Evolutionary conservation across 2,888 invertebrate genomes (phyloP), one percentile per base, ranked within the genome.

Genomic region (Acanthosepion lycidas): DNA sequence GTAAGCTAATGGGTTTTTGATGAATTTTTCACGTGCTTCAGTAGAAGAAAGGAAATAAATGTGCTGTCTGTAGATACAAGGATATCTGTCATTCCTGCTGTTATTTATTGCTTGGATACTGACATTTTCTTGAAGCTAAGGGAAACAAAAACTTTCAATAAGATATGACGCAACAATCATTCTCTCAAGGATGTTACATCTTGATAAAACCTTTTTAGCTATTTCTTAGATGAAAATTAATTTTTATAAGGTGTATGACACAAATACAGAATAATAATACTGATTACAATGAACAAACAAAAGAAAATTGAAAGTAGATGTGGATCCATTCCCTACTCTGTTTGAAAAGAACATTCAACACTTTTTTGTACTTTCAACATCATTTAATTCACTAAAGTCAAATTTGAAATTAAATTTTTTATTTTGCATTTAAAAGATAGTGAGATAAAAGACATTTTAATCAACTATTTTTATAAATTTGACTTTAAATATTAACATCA

Each of bases 31-130:
- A 49, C 97, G 95, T 91, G 96, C 96, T 51, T 96, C 95, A 33
- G 95, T 26, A 6, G 96, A 96, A 15, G 97, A 97, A 93, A 97
- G 95, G 96, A 96, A 97, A 96, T 97, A 97, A 95, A 97, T 96
- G 94, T 97, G 96, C 78, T 96, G 96, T 48, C 97, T 95, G 95
- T 97, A 97, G 94, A 97, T 96, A 95, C 96, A 97, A 20, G 97
- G 97, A 95, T 95, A 97, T 6, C 96, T 96, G 12, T 95, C 95
- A 95, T 96, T 96, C 51, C 96, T 97, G 6, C 96, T 96, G 48
- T 97, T 97, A 95, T 96, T 96, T 96, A 97, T 96, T n/a, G 97
- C 96, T 96, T 97, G 97, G 94, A 97, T 96, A 95, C 97, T 97
- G 64, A 97, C 97, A 6, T 97, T 97, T 91, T 97, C 97, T 94